Evolutionary conservation across 2,888 invertebrate genomes (phyloP).

Genomic region (Orthosia cruda): DNA sequence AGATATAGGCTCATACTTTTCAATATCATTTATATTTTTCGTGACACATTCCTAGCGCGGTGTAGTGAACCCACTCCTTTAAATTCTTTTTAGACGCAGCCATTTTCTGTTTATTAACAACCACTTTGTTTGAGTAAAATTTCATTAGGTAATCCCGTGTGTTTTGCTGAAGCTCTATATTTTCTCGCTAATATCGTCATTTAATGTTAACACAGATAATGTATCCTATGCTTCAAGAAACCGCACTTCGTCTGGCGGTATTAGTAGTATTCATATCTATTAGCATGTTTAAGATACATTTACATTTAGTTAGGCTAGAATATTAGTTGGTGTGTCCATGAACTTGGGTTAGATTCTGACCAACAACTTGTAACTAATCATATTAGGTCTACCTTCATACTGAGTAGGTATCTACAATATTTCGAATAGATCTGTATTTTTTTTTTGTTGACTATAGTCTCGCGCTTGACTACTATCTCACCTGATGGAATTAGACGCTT

Average conservation of each 20-base stretch:
- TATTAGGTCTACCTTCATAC: not conserved
- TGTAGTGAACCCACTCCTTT: no score
- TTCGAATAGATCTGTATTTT: no score
- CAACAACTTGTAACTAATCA: not conserved
- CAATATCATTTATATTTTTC: no score
- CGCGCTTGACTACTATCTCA: no score
- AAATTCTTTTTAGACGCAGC: not conserved
- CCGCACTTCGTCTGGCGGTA: constrained; percentile 3
- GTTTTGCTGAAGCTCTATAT: not conserved
- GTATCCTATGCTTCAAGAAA: not conserved
- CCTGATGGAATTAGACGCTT: no score
- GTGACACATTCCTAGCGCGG: no score
- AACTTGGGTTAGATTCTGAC: not conserved
- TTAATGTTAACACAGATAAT: constrained; percentile 34
- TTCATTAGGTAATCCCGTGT: not conserved
- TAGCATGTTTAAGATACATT: not conserved
- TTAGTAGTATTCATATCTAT: constrained; percentile 5
- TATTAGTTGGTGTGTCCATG: not conserved
- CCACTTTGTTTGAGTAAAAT: not conserved
- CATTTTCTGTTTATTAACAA: not conserved
- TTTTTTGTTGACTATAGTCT: no score
- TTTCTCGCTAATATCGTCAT: constrained; percentile 5
- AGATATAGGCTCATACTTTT: no score
- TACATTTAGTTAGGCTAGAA: not conserved
- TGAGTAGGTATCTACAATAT: no score